These are phyloP conservation scores for Aptenodytes forsteri DNA, from an alignment of 2,113 vertebrate genomes.

Conservation along the genomic window DNA sequence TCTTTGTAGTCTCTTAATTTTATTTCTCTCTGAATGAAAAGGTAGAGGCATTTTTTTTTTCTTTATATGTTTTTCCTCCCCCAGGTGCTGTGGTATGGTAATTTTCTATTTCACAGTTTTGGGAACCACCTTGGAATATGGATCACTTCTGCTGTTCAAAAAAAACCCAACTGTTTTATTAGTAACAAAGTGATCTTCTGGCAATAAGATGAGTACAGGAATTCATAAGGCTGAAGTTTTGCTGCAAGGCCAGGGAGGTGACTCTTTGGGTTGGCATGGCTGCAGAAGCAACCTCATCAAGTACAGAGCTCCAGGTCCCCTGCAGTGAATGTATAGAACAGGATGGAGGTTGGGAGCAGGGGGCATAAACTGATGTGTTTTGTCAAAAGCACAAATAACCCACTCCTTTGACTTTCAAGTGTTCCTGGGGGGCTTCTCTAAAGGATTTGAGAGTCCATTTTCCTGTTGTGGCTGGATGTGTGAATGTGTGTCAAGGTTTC, in stretches of 20 bases:
- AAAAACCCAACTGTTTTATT: neutral
- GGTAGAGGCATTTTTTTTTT: neutral
- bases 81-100: neutral
- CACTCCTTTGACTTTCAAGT: neutral
- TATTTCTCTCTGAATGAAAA: neutral
- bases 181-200: neutral
- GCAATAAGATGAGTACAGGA: neutral
- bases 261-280: neutral
- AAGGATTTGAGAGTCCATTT: neutral
- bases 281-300: neutral
- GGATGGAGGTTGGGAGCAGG: neutral
- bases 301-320: neutral
- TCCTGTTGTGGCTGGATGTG: neutral
- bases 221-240: neutral
- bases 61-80: neutral
- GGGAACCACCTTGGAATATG: neutral
- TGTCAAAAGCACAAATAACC: neutral
- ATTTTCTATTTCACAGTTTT: constrained; percentile 1
- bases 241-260: rapidly evolving
- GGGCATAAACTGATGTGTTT: neutral
- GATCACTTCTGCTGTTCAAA: constrained; percentile 4
- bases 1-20: neutral
- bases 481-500: neutral
- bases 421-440: neutral
- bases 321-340: neutral